Evolutionary conservation across 2,888 invertebrate genomes (phyloP).

Genomic region (Pseudococcus longispinus): DNA sequence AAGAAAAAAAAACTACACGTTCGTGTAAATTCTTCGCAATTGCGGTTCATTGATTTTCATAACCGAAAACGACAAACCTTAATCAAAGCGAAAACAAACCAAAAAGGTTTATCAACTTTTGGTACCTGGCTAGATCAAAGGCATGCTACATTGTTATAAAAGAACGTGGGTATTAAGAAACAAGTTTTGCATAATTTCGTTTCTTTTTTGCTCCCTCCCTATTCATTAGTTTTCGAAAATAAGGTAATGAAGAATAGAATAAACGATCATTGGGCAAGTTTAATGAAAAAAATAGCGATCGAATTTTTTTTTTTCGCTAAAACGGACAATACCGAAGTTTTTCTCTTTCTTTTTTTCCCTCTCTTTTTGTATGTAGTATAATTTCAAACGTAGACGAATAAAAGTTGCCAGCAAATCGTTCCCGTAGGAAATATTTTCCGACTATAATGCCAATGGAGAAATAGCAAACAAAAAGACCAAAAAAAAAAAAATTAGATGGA

Average conservation of each 20-base stretch:
- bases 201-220: not conserved
- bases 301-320: not conserved
- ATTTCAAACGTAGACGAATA: constrained; percentile 28
- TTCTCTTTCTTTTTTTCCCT: not conserved
- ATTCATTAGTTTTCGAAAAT: not conserved
- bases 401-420: constrained; percentile 44
- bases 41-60: not conserved
- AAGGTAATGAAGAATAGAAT: not conserved
- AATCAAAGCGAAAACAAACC: not conserved
- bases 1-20: not conserved
- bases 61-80: constrained; percentile 1
- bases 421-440: constrained; percentile 40
- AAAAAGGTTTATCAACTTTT: not conserved
- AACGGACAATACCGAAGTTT: not conserved
- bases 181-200: not conserved
- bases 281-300: constrained; percentile 13
- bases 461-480: constrained; percentile 15
- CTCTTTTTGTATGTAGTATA: not conserved
- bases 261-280: not conserved
- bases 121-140: not conserved
- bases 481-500: not conserved
- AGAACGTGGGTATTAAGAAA: not conserved
- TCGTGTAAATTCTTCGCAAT: not conserved
- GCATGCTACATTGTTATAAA: not conserved
- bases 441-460: constrained; percentile 41